phyloP scores from a whole-genome alignment of 1,140 invertebrate genomes.

The Drosophila nikananu region DNA sequence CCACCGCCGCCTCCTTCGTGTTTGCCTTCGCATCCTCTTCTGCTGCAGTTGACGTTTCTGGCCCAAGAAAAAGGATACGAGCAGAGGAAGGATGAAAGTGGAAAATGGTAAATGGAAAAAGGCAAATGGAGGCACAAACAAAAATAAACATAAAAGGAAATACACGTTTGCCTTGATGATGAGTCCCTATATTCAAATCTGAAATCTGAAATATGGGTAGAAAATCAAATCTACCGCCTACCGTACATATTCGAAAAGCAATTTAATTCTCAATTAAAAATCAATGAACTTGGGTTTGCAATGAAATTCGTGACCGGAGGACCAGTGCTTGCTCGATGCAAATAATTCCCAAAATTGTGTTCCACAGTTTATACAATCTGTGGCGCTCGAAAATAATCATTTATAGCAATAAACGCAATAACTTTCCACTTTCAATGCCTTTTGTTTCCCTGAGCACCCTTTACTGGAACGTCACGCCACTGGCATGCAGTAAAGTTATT shows the following conservation, averaged over 20 bases:
- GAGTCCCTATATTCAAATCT: slow-evolving; percentile 34
- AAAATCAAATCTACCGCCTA: slow-evolving; percentile 9
- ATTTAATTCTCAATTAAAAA: slow-evolving; percentile 32
- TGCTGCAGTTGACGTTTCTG: slow-evolving; percentile 57
- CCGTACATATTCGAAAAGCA: slow-evolving; percentile 14
- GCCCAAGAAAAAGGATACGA: slow-evolving; percentile 32
- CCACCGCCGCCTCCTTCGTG: not conserved
- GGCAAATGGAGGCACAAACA: slow-evolving; percentile 21
- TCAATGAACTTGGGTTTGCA: slow-evolving; percentile 7
- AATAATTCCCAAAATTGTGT: not conserved
- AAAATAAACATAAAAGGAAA: slow-evolving; percentile 51
- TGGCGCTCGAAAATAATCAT: not conserved
- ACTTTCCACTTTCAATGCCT: not conserved
- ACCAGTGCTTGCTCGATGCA: not conserved
- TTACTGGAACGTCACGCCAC: not conserved
- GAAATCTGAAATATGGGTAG: slow-evolving; percentile 14
- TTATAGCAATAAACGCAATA: not conserved
- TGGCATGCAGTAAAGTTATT: slow-evolving; percentile 1
- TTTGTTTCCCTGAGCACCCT: not conserved
- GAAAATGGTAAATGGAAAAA: slow-evolving; percentile 9
- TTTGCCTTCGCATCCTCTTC: slow-evolving; percentile 25
- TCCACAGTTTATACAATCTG: not conserved
- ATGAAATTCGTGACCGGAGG: not conserved
- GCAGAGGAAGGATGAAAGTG: slow-evolving; percentile 22
- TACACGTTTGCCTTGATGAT: slow-evolving; percentile 11